A percentile compares a stretch with the other conserved stretches of the same genome.
Evolutionary conservation across 2,888 invertebrate species (phyloP).

Genomic region (Drosophila robusta): DNA sequence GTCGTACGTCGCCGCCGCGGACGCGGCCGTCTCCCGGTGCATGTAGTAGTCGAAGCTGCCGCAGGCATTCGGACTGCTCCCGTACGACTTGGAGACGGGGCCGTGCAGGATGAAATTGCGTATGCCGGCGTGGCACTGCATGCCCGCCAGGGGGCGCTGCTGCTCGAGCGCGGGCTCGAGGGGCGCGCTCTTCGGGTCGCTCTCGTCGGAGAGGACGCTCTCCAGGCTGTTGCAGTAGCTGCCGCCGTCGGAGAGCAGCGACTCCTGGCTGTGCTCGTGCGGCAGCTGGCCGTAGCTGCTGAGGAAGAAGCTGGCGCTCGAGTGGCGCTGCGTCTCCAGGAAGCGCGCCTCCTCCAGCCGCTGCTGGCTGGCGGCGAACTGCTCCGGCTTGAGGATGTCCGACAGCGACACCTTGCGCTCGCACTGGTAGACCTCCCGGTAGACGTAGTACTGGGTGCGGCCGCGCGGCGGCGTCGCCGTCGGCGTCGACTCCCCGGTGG

Average conservation of each 20-base stretch:
- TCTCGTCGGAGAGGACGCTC: constrained; percentile 92
- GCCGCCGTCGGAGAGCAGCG: constrained; percentile 90
- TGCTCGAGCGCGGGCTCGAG: constrained; percentile 87
- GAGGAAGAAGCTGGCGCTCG: constrained; percentile 93
- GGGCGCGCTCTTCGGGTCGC: constrained; percentile 92
- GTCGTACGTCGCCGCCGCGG: constrained; percentile 69
- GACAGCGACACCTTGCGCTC: constrained; percentile 87
- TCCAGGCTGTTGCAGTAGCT: constrained; percentile 92
- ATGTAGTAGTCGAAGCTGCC: constrained; percentile 87
- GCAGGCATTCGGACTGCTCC: constrained; percentile 88
- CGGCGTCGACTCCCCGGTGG: constrained; percentile 85
- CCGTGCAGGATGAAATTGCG: constrained; percentile 82
- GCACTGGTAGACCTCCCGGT: constrained; percentile 86
- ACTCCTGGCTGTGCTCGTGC: constrained; percentile 89
- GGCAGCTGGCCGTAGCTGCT: constrained; percentile 87
- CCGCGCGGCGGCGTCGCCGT: constrained; percentile 80
- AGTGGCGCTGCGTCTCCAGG: constrained; percentile 88
- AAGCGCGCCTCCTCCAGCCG: constrained; percentile 84
- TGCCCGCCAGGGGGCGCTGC: constrained; percentile 48
- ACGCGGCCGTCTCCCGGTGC: constrained; percentile 67
- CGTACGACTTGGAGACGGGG: constrained; percentile 88
- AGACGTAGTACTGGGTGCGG: constrained; percentile 92
- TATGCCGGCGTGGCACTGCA: constrained; percentile 81
- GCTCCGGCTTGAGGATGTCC: constrained; percentile 86
- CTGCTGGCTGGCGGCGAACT: constrained; percentile 81